Evolutionary conservation across 92 coral and sea anemone genomes (phyloP).

Genomic region (Palythoa heliodiscus): DNA sequence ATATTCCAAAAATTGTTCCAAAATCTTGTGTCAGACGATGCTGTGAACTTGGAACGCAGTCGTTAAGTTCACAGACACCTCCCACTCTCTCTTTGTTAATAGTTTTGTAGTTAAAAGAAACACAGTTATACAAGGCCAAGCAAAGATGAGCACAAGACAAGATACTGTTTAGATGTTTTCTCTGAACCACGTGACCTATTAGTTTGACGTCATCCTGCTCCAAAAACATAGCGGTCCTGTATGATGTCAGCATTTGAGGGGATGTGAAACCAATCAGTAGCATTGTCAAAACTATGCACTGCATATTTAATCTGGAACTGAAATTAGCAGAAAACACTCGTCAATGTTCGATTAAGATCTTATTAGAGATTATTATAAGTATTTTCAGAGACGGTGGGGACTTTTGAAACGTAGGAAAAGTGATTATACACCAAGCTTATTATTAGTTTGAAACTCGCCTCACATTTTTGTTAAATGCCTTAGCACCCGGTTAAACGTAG

Average conservation of each 20-base stretch:
- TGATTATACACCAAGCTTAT: too few relatives aligned
- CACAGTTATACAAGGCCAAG: slow-evolving; percentile 52
- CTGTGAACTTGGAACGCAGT: slow-evolving; percentile 12
- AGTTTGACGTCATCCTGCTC: slow-evolving; percentile 33
- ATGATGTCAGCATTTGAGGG: background rate
- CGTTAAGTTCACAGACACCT: slow-evolving; percentile 28
- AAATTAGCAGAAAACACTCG: background rate
- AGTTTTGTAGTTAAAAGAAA: slow-evolving; percentile 62
- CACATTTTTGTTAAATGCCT: too few relatives aligned
- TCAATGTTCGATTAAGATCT: background rate
- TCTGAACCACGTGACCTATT: slow-evolving; percentile 52
- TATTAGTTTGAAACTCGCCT: too few relatives aligned
- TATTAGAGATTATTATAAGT: background rate
- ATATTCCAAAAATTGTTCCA: slow-evolving; percentile 16
- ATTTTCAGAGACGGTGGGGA: too few relatives aligned
- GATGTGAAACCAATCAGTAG: background rate
- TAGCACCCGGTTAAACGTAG: too few relatives aligned
- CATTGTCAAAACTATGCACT: background rate
- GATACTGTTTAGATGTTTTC: slow-evolving; percentile 31
- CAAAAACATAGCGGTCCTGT: slow-evolving; percentile 19
- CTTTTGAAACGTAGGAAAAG: too few relatives aligned
- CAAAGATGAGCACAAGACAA: slow-evolving; percentile 79
- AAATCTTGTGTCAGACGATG: background rate
- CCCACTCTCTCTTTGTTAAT: background rate
- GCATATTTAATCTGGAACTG: background rate